These are phyloP conservation scores for Bombus polaris DNA, from an alignment of 1,140 invertebrate species.

Conservation along the genomic window DNA sequence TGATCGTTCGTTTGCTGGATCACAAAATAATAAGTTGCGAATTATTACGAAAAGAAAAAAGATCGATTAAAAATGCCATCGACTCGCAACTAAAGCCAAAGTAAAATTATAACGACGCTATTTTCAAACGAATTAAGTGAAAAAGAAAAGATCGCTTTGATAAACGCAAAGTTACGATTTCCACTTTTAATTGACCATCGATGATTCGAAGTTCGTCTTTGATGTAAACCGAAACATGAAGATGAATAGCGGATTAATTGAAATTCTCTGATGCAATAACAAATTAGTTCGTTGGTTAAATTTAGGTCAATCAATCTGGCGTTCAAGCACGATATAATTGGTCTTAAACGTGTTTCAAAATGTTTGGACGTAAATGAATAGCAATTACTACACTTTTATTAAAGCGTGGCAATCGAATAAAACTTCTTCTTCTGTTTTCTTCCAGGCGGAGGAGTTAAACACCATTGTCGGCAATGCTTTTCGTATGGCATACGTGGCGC, in stretches of 20 bases:
- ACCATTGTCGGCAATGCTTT: constrained; percentile 95
- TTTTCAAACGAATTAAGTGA: no score
- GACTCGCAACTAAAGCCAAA: no score
- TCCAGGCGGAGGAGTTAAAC: constrained; percentile 94
- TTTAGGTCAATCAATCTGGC: not conserved
- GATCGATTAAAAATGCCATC: no score
- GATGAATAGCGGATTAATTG: constrained; percentile 59
- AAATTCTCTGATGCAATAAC: constrained; percentile 40
- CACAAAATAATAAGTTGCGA: no score
- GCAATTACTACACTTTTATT: not conserved
- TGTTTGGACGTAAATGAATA: not conserved
- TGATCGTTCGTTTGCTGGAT: no score
- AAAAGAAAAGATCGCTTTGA: not conserved
- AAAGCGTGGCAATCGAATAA: not conserved
- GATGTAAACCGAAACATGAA: not conserved
- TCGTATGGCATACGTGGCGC: constrained; percentile 94
- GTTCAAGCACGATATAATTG: not conserved
- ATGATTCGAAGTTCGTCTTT: constrained; percentile 4
- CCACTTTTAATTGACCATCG: constrained; percentile 9
- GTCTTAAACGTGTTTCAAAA: not conserved
- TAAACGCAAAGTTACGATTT: constrained; percentile 2
- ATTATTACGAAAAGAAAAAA: no score
- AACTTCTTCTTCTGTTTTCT: constrained; percentile 65
- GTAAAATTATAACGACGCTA: no score
- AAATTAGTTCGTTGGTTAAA: constrained; percentile 16